Base-by-base conservation (phyloP, 2,888 invertebrate species). In the Cerceris ruficornis region DNA sequence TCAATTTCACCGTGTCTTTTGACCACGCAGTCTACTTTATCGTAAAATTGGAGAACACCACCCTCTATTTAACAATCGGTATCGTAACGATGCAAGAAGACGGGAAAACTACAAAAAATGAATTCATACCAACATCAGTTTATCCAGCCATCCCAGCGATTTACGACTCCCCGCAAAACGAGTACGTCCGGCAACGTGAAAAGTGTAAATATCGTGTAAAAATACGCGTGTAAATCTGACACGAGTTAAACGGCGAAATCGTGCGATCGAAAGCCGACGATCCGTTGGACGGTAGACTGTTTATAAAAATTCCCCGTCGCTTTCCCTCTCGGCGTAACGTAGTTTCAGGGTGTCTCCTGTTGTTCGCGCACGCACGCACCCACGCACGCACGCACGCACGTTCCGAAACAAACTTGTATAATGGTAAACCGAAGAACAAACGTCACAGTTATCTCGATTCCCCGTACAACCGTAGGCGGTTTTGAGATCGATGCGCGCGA, bases 401-500 rank as follows among this genome's bases (percentile, higher is more conserved):
- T 42, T 69, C 55, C 15, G 64, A 59, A 67, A 67, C 75, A 67
- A 72, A 75, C 69, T 80, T 78, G 80, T 59, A 62, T 69, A 75
- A 78, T 66, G 78, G 70, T 77, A 75, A 75, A 83, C 76, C 66
- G 73, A 73, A 69, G 81, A 77, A 83, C 80, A 81, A 80, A 78
- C 76, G 72, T 72, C 69, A 73, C 76, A 69, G 77, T 75, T 72
- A 66, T 72, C 75, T 74, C 66, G 77, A 69, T 79, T 75, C 67
- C 82, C 75, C 64, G 74, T 70, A 76, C 69, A 83, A 83, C 73
- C 69, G 85, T 79, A 76, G 70, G 77, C 76, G 85, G 81, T 85
- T 85, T 85, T 83, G 84, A 85, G 79, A 84, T 83, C 79, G 85
- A 85, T 77, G 75, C 77, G 74, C 76, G 74, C 74, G 84, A 85